A percentile compares a stretch with the other conserved stretches of the same genome.
phyloP scores from a whole-genome alignment of 2,888 invertebrate species.

The Odontocolon sp. region DNA sequence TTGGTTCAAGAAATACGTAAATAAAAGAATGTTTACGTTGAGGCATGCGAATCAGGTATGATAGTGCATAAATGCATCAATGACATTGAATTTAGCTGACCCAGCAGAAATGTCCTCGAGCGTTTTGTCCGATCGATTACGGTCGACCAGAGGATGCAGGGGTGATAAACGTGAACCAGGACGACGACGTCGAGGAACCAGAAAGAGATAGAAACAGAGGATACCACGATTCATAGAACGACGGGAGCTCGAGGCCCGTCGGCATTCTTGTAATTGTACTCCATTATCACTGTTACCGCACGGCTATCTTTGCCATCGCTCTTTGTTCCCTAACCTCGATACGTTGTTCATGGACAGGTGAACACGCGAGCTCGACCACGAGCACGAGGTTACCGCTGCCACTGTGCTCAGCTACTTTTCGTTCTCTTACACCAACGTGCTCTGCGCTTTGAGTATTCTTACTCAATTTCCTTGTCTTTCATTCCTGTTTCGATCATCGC shows the following conservation, averaged over 20 bases:
- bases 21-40: constrained; percentile 31
- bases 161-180: constrained; percentile 56
- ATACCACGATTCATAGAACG: constrained; percentile 10
- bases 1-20: not conserved
- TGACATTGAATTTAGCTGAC: constrained; percentile 68
- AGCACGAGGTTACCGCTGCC: constrained; percentile 54
- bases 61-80: constrained; percentile 41
- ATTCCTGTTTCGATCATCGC: not conserved
- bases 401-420: constrained; percentile 12
- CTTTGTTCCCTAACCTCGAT: constrained; percentile 64
- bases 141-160: constrained; percentile 40
- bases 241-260: constrained; percentile 41
- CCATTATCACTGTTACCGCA: constrained; percentile 67
- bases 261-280: constrained; percentile 69
- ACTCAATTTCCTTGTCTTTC: not conserved
- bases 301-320: constrained; percentile 65
- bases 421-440: constrained; percentile 12
- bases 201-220: constrained; percentile 28
- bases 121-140: constrained; percentile 63
- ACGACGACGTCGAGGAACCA: constrained; percentile 49
- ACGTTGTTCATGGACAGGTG: constrained; percentile 67
- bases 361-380: constrained; percentile 63
- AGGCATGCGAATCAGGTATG: constrained; percentile 7
- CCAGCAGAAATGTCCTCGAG: constrained; percentile 65
- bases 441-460: not conserved